Percentiles rank a stretch among this genome's conserved stretches.
These are phyloP conservation scores for Xenopus tropicalis DNA, from an alignment of 2,113 vertebrate genomes.

Conservation along the genomic window UCB_Xtro_10.0 CM004449.2:87065501-87066000, in stretches of 20 bases:
- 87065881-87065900: slow-evolving; percentile 39
- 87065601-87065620: too few species aligned
- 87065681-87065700: neutral
- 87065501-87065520: too few species aligned
- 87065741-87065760: slow-evolving; percentile 38
- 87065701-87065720: slow-evolving; percentile 9
- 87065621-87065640: too few species aligned
- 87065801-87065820: slow-evolving; percentile 27
- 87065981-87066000: slow-evolving; percentile 13
- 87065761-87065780: slow-evolving; percentile 43
- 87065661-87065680: slow-evolving; percentile 16
- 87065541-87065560: too few species aligned
- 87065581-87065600: too few species aligned
- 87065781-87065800: slow-evolving; percentile 39
- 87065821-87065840: slow-evolving; percentile 15
- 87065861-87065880: slow-evolving; percentile 40
- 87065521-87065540: too few species aligned
- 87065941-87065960: slow-evolving; percentile 22
- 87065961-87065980: slow-evolving; percentile 18
- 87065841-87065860: slow-evolving; percentile 17
- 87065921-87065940: neutral
- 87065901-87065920: slow-evolving; percentile 26
- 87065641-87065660: neutral
- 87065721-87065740: slow-evolving; percentile 35
- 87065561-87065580: too few species aligned